These are phyloP conservation scores for Ceramica pisi DNA, from an alignment of 2,888 invertebrate genomes.

Conservation along the genomic window DNA sequence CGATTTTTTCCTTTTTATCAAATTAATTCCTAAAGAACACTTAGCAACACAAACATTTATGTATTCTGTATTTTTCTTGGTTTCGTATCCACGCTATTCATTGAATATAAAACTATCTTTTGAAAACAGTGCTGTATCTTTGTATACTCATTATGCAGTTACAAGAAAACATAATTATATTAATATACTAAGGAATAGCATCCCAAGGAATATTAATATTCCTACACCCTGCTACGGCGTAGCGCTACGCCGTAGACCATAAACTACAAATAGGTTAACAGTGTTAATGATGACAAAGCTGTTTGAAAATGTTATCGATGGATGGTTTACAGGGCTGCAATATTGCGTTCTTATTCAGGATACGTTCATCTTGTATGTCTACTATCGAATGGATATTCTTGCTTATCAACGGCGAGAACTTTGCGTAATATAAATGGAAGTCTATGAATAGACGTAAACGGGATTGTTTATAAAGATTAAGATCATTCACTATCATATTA, in stretches of 20 bases:
- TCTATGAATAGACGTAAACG: constrained; percentile 1
- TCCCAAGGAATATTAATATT: neutral
- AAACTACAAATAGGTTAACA: constrained; percentile 8
- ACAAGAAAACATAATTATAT: neutral
- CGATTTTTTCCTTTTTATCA: neutral
- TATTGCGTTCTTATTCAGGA: neutral
- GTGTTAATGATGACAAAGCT: neutral
- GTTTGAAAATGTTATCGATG: neutral
- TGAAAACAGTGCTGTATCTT: neutral
- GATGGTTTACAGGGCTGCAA: neutral
- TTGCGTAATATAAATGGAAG: neutral
- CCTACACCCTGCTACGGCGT: constrained; percentile 43
- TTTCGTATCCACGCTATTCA: neutral
- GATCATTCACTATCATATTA: constrained; percentile 5
- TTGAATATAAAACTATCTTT: neutral
- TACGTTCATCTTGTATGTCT: neutral
- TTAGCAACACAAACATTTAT: neutral
- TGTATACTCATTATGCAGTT: neutral
- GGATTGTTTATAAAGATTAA: constrained; percentile 4
- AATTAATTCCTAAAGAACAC: neutral
- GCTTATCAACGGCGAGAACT: constrained; percentile 9
- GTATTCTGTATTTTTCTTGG: neutral
- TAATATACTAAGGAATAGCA: neutral
- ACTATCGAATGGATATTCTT: constrained; percentile 1
- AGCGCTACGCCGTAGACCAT: constrained; percentile 44